Evolutionary conservation across 1,140 invertebrate genomes (phyloP).

Genomic region (Trialeurodes vaporariorum): DNA sequence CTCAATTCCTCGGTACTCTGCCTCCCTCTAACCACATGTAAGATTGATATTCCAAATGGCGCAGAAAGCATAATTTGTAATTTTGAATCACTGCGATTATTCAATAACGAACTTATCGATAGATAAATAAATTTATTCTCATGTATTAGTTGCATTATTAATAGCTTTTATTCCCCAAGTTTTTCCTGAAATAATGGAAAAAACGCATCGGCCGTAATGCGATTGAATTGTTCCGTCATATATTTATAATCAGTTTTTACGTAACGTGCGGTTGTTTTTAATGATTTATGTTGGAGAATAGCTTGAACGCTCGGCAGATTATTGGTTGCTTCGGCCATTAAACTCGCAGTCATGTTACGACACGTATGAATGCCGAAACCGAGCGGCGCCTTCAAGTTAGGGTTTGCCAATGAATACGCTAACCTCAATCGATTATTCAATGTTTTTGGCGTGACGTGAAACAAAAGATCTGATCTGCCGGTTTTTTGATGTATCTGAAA

Average conservation of each 20-base stretch:
- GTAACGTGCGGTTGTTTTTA: background rate
- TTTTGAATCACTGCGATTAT: too few species aligned
- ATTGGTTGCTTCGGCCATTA: background rate
- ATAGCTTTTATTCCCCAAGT: too few species aligned
- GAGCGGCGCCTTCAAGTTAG: background rate
- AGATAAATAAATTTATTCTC: too few species aligned
- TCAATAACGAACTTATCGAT: too few species aligned
- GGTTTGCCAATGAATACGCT: background rate
- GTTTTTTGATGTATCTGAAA: background rate
- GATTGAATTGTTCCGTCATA: background rate
- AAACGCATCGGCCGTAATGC: background rate
- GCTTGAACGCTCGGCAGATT: background rate
- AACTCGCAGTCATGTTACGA: background rate
- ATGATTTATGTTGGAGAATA: background rate
- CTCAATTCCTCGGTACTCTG: too few species aligned
- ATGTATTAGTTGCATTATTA: too few species aligned
- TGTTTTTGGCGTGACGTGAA: background rate
- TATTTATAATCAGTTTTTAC: background rate
- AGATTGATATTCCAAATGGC: too few species aligned
- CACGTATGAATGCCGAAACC: background rate
- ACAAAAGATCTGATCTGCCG: background rate
- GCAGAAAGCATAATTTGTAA: too few species aligned
- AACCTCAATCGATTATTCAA: background rate
- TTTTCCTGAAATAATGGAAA: background rate
- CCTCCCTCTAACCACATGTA: too few species aligned